Base-by-base conservation (phyloP, 2,888 invertebrate species). In the Papilio gigon region DNA sequence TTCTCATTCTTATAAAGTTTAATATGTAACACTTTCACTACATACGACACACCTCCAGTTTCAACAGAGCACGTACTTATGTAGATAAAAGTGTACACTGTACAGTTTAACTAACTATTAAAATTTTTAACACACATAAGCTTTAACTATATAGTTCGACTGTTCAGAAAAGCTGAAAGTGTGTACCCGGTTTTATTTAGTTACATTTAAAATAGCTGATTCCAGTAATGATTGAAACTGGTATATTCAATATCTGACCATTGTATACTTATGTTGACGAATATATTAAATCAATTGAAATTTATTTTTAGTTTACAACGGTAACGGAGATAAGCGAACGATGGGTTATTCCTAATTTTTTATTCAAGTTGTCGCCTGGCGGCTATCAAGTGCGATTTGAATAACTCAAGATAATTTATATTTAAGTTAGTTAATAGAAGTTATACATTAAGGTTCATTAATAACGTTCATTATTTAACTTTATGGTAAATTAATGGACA, bases 401-500 rank as follows among this genome's bases (percentile, higher is more conserved):
- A 60, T 68, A 59, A 42, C 30, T 64, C 50, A 60, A 27, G 40
- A 20, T 22, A 40, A 53, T 47, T 47, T 47, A 60, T 53, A 60
- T 53, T 53, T 69, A 65, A 56, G 42, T 65, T 53, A 58, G 17
- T 68, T 47, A 63, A 58, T 22, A 56, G 60, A 53, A 58, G 37
- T 47, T 65, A 61, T 69, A 60, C 60, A 69, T 69, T 68, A 59
- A 50, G 37, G 30, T 50, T 60, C 65, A 50, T 68, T 68, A 68
- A 68, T 53, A 50, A 65, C 60, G 50, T 42, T 65, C 68, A 53
- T 65, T 60, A 65, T 35, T 65, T 69, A 60, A 35, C 22, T 69
- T 65, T 69, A 69, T 69, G 68, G 65, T 69, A 60, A 65, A 69
- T 65, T 60, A 69, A 69, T 69, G 65, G 60, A 53, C 53, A 37